Evolutionary conservation across 2,113 vertebrate species (phyloP).

Genomic region (Erpornis zantholeuca): DNA sequence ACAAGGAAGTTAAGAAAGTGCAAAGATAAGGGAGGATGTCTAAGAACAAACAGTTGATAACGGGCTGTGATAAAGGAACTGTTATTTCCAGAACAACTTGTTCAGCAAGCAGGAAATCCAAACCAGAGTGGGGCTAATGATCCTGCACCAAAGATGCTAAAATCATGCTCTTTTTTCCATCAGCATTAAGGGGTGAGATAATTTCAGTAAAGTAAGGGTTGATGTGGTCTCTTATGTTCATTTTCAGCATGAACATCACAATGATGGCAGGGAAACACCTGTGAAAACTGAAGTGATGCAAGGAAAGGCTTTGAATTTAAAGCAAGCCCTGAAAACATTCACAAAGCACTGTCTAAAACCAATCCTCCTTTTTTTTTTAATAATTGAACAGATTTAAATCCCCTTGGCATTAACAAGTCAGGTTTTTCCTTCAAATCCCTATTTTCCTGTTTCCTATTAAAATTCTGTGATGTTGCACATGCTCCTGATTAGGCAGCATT

Average conservation of each 20-base stretch:
- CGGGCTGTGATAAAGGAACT: constrained; percentile 34
- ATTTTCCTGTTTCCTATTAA: neutral
- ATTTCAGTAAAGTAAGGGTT: neutral
- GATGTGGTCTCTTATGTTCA: neutral
- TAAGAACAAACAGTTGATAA: constrained; percentile 29
- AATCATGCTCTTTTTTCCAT: fast-evolving
- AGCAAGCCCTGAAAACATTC: neutral
- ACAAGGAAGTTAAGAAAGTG: constrained; percentile 58
- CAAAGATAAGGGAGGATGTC: constrained; percentile 59
- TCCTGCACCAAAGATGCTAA: neutral
- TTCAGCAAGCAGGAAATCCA: neutral
- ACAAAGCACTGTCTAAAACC: neutral
- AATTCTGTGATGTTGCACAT: neutral
- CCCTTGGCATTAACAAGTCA: neutral
- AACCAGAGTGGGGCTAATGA: neutral
- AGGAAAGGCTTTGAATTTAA: neutral
- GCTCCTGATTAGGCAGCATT: neutral
- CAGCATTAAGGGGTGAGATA: neutral
- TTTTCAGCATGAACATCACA: neutral
- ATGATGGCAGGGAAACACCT: neutral
- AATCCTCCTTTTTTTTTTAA: neutral
- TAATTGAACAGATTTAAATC: neutral
- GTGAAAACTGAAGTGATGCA: neutral
- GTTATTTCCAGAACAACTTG: neutral
- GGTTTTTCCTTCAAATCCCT: neutral